Base-by-base conservation (phyloP, 2,113 vertebrate genomes). In the Crotalus helleri region DNA sequence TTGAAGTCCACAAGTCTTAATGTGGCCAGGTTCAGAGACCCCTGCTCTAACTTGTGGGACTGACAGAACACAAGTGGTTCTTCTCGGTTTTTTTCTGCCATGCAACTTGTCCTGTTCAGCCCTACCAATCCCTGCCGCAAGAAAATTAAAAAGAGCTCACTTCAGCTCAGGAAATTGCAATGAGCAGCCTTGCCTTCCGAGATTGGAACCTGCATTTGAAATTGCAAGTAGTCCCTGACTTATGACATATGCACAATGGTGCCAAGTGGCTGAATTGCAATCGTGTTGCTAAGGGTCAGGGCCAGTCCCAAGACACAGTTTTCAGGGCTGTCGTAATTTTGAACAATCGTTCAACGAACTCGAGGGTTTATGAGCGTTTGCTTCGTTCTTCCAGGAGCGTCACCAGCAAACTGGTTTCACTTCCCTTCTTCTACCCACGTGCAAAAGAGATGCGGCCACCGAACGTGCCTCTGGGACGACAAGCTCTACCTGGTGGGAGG, bases 401-500 rank as follows among this genome's bases (percentile, higher is more conserved):
- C 94, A 1, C 95, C 96, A 0, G 1, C 94, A 19, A 89, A n/a
- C 85, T 98, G 97, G 97, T 97, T 95, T 92, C 96, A 69, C 49
- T 97, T 97, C 19, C 95, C 97, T 15, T 93, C 92, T 33, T 85
- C 94, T 0, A 95, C 96, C 85, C 93, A 21, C 0, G 69, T 89
- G 12, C 94, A 96, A 91, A 98, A 97, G 92, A 95, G 97, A 0
- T 23, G 96, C 3, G 97, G 97, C 23, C 97, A 98, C 49, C 94
- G 95, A 0, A 97, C 97, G 23, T 97, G 96, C 85, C 95, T 98
- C 10, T 96, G 97, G 92, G 95, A 96, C 0, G 96, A 97, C 90
- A 95, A 93, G 61, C 96, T 98, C 2, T 98, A 97, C 89, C 91
- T 97, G 55, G 64, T 97, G 13, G 97, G 97, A 8, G 97, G 97